phyloP scores from a whole-genome alignment of 2,113 vertebrate species.

The Caranx melampygus region DNA sequence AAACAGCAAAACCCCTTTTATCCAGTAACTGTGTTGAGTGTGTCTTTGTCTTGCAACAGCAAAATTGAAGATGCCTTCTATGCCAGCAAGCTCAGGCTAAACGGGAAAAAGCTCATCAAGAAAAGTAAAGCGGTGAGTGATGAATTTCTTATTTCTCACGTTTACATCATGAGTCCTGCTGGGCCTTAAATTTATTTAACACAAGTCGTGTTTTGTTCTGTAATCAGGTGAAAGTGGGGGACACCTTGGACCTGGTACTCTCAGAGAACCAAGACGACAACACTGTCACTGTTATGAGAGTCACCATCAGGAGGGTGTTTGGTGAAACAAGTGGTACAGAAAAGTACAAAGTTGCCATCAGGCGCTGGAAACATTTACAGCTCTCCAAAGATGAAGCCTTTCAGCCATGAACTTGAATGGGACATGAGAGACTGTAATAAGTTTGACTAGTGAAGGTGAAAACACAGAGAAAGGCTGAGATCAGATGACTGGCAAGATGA shows the following conservation, averaged over 20 bases:
- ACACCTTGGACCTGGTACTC: constrained; percentile 90
- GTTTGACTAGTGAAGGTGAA: background rate
- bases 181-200: background rate
- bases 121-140: constrained; percentile 94
- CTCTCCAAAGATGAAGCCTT: constrained; percentile 85
- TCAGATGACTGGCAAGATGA: background rate
- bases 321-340: constrained; percentile 85
- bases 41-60: constrained; percentile 78
- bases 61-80: constrained; percentile 98
- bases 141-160: background rate
- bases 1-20: background rate
- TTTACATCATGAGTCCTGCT: background rate
- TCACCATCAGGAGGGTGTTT: constrained; percentile 85
- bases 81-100: constrained; percentile 90
- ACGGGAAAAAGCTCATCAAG: constrained; percentile 94
- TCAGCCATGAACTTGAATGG: constrained; percentile 73
- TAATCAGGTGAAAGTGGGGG: constrained; percentile 92
- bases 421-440: background rate
- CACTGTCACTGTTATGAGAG: constrained; percentile 89
- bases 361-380: constrained; percentile 91
- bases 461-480: background rate
- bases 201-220: constrained; percentile 5
- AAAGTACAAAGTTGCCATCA: constrained; percentile 88
- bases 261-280: constrained; percentile 87
- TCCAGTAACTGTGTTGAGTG: background rate